phyloP scores from a whole-genome alignment of 2,113 vertebrate species.

The Mohoua ochrocephala region DNA sequence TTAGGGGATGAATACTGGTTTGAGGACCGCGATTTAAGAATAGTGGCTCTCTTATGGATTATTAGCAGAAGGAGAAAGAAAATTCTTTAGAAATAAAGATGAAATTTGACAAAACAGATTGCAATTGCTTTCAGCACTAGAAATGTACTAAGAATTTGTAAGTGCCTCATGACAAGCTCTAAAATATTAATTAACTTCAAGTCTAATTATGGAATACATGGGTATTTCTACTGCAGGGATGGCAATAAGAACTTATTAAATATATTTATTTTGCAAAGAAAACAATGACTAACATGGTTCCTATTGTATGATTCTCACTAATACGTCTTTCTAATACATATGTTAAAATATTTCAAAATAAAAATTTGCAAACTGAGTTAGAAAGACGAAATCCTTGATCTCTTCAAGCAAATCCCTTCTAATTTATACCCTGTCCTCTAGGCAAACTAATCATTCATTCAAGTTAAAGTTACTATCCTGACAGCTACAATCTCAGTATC shows the following conservation, averaged over 20 bases:
- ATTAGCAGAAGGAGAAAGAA: background rate
- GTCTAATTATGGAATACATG: background rate
- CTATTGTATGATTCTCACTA: background rate
- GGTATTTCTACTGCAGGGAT: background rate
- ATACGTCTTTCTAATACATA: background rate
- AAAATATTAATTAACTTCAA: background rate
- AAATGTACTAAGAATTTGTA: background rate
- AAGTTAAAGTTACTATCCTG: background rate
- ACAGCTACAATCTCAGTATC: background rate
- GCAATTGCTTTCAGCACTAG: background rate
- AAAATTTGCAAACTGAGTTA: background rate
- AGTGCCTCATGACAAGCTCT: background rate
- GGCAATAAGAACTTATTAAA: background rate
- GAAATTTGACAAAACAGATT: background rate
- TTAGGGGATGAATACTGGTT: background rate
- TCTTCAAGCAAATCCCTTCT: background rate
- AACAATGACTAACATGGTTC: background rate
- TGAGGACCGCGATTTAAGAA: background rate
- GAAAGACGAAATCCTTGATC: background rate
- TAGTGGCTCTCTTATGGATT: background rate
- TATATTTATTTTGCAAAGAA: background rate
- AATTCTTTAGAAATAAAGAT: background rate
- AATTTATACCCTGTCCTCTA: background rate
- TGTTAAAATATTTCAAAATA: background rate
- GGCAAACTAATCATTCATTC: background rate